A percentile compares a stretch with the other conserved stretches of the same genome.
Conservation (phyloP, 2,113 vertebrate species). For the Burhinus bistriatus region DNA sequence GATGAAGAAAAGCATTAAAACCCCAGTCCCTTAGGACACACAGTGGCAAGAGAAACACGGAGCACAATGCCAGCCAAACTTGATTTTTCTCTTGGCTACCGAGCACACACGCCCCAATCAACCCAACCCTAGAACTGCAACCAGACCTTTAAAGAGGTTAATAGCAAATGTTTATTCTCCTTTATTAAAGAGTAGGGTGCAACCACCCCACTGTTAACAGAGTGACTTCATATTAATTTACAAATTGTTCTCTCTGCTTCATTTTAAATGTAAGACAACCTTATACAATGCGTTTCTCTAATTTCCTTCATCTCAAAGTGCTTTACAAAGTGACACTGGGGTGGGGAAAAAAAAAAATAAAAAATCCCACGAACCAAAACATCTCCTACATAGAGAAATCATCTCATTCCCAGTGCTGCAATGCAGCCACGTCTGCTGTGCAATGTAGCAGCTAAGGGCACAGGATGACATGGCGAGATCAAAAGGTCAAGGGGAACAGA, state of each 20-base stretch:
- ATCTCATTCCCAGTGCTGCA: neutral
- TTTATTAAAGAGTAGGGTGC: constrained; percentile 27
- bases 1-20: neutral
- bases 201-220: neutral
- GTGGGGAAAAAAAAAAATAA: too few species aligned
- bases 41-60: neutral
- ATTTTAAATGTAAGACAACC: neutral
- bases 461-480: neutral
- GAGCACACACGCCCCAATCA: fast-evolving
- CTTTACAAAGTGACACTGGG: neutral
- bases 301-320: constrained; percentile 24
- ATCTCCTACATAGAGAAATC: neutral
- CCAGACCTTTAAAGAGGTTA: neutral
- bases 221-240: neutral
- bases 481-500: neutral
- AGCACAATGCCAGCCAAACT: neutral
- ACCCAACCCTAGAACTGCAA: neutral
- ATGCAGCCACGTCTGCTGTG: neutral
- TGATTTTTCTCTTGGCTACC: neutral
- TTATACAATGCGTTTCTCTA: neutral
- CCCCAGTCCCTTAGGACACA: neutral
- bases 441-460: neutral
- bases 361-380: neutral
- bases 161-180: constrained; percentile 56
- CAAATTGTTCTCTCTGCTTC: neutral